These are phyloP conservation scores for Cuculus canorus DNA, from an alignment of 2,797 vertebrate genomes.

Conservation along the genomic window DNA sequence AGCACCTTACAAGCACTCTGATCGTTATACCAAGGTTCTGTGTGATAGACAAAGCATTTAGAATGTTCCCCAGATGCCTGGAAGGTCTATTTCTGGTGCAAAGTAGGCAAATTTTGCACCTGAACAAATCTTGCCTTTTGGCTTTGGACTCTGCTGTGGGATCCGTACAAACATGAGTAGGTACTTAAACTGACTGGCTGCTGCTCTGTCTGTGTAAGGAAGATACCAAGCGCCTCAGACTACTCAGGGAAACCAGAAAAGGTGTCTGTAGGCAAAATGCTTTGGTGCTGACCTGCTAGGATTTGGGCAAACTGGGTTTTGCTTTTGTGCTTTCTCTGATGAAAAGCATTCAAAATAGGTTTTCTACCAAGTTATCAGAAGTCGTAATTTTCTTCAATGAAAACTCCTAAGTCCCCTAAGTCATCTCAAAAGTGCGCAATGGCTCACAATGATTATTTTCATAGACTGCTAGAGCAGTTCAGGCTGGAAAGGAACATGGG, in stretches of 20 bases:
- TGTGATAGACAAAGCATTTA: not conserved
- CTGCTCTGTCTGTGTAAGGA: conserved; percentile 4
- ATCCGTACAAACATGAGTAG: not conserved
- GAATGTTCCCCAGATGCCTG: not conserved
- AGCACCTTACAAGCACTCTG: not conserved
- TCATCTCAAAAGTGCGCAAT: not conserved
- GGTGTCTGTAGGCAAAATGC: not conserved
- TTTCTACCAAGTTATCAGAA: conserved; percentile 18
- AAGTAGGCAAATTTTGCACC: not conserved
- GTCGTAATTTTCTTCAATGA: not conserved
- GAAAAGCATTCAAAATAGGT: not conserved
- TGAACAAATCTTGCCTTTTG: not conserved
- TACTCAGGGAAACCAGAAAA: not conserved
- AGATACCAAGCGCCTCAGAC: not conserved
- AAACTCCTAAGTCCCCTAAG: not conserved
- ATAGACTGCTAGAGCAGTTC: not conserved
- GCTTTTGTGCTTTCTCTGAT: not conserved
- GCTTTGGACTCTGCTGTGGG: not conserved
- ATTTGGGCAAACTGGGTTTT: not conserved
- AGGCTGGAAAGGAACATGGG: not conserved
- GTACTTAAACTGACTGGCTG: not conserved
- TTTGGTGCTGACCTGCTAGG: not conserved
- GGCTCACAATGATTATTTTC: not conserved
- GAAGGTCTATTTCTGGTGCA: not conserved
- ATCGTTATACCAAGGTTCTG: not conserved